A percentile compares a stretch with the other conserved stretches of the same genome.
phyloP scores from a whole-genome alignment of 2,113 vertebrate genomes.

The Neofelis nebulosa region DNA sequence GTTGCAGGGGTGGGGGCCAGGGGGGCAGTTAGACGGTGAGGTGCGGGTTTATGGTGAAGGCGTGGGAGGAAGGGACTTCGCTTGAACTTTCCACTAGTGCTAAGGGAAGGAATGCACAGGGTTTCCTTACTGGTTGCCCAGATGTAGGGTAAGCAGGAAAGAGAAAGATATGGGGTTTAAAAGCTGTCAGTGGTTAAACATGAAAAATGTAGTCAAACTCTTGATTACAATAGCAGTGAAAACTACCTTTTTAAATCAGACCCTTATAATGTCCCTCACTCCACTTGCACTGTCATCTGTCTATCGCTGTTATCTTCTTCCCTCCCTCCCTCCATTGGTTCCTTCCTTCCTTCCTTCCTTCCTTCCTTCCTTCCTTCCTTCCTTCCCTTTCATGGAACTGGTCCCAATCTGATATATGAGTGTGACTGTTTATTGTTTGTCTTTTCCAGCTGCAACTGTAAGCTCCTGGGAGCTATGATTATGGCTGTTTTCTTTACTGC shows the following conservation, averaged over 20 bases:
- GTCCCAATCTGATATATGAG: too few species aligned
- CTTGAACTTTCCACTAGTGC: background rate
- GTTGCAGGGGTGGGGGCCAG: background rate
- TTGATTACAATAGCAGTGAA: background rate
- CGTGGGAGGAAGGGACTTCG: rapidly evolving
- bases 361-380: background rate
- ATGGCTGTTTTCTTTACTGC: background rate
- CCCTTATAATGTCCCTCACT: background rate
- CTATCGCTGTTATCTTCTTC: too few species aligned
- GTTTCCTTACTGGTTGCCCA: background rate
- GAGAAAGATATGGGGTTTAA: background rate
- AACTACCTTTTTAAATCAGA: background rate
- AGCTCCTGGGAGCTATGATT: background rate
- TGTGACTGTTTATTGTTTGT: background rate
- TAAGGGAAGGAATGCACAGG: background rate
- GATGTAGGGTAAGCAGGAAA: background rate
- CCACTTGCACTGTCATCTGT: background rate
- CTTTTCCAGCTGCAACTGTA: background rate
- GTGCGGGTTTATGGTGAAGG: background rate
- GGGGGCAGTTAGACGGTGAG: background rate
- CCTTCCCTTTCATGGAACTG: background rate
- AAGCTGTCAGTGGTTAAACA: background rate
- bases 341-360: background rate
- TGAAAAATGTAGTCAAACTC: background rate
- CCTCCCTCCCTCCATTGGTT: too few species aligned